phyloP scores from a whole-genome alignment of 2,888 invertebrate species.

The Chorisops tibialis region DNA sequence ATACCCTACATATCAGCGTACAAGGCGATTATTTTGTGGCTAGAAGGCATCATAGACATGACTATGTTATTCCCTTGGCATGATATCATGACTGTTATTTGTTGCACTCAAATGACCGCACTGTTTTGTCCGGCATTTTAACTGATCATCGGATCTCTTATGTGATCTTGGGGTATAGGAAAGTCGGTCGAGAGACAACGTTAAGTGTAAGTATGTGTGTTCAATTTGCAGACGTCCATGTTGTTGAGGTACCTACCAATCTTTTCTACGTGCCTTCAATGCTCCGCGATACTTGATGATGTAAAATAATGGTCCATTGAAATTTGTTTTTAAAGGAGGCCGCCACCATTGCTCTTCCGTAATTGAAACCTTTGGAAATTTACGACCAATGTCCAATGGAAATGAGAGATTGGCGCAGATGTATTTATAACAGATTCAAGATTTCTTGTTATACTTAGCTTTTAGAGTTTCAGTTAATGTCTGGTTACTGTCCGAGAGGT shows the following conservation, averaged over 20 bases:
- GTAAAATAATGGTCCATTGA: conserved; percentile 19
- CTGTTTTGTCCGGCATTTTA: too few relatives aligned
- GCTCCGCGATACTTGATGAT: background rate
- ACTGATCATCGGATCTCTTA: background rate
- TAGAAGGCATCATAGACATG: background rate
- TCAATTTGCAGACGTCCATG: background rate
- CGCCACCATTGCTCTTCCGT: background rate
- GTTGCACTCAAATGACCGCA: too few relatives aligned
- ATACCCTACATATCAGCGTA: background rate
- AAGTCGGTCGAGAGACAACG: background rate
- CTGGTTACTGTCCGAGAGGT: too few relatives aligned
- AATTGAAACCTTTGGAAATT: conserved; percentile 1
- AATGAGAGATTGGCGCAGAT: too few relatives aligned
- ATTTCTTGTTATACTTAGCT: too few relatives aligned
- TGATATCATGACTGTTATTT: background rate
- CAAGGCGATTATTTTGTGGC: background rate
- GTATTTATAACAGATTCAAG: too few relatives aligned
- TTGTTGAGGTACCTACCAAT: background rate
- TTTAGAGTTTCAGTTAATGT: too few relatives aligned
- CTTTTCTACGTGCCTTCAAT: background rate
- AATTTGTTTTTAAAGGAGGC: conserved; percentile 10
- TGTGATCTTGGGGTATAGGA: background rate
- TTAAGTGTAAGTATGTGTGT: background rate
- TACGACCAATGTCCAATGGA: background rate
- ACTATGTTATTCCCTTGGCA: conserved; percentile 8